Evolutionary conservation across 1,140 invertebrate species (phyloP).

Genomic region (Drosophila pectinifera): DNA sequence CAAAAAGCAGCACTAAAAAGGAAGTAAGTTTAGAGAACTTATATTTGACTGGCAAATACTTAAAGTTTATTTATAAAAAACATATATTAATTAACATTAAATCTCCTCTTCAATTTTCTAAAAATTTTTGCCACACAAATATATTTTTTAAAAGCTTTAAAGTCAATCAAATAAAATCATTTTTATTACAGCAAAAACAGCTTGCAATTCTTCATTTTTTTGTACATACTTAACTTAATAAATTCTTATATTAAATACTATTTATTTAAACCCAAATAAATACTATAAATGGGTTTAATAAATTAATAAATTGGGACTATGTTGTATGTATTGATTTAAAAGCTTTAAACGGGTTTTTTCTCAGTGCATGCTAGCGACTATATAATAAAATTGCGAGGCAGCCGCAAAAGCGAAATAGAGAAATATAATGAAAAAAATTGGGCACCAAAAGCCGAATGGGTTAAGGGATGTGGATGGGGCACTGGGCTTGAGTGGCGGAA

Average conservation of each 20-base stretch:
- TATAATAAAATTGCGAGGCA: slow-evolving; percentile 56
- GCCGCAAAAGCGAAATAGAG: slow-evolving; percentile 36
- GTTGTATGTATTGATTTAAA: no score
- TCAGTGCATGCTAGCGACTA: slow-evolving; percentile 38
- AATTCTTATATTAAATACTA: not conserved
- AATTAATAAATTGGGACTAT: no score
- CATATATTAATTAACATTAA: no score
- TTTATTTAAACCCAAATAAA: no score
- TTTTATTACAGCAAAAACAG: not conserved
- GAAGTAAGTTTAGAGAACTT: no score
- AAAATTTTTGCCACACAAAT: no score
- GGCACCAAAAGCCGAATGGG: slow-evolving; percentile 25
- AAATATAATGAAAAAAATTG: slow-evolving; percentile 33
- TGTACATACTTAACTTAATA: not conserved
- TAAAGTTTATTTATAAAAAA: no score
- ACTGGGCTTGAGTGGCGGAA: not conserved
- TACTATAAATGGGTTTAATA: no score
- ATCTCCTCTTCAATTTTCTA: no score
- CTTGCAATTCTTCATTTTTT: not conserved
- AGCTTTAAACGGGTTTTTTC: not conserved
- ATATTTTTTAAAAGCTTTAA: no score
- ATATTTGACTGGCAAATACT: not conserved
- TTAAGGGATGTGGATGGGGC: not conserved
- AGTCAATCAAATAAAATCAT: not conserved
- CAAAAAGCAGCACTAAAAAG: not conserved